Evolutionary conservation across 2,113 vertebrate species (phyloP), one percentile per base, ranked within the genome.

Genomic region (Gasterosteus nipponicus): DNA sequence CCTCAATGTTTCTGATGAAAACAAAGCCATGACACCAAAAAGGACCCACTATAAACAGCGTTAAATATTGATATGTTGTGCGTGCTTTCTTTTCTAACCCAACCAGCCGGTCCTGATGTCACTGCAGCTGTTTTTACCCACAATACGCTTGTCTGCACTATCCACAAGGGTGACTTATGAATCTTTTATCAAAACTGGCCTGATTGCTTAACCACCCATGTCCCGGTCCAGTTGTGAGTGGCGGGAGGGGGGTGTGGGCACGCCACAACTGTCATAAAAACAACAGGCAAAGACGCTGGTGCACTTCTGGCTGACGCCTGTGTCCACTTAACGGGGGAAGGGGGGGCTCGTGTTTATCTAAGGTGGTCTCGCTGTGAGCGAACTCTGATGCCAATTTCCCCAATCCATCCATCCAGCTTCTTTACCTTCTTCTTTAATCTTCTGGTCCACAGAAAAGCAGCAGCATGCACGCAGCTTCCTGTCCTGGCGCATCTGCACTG

Each of bases 121-220:
- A 86, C 65, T 33, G 64, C 77, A 2, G 75, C 74, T 64, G 68
- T 69, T 70, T 82, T 75, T 62, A 54, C 67, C 71, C 80, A 75
- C 71, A 80, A 68, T 69, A 69, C 62, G 72, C 86, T 77, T 76
- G 81, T 89, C 80, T 91, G 75, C 16, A 70, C 82, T 63, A 80
- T 79, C 71, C 87, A 82, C 81, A 57, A 71, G 57, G 73, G 82
- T 83, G 77, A 93, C 91, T 89, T 93, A 86, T 91, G 87, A 92
- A 94, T 92, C 83, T 92, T 94, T 94, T 92, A 94, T 93, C 89
- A 80, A 87, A 93, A 92, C 90, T 94, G 94, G 83, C 90, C 92
- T 91, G 92, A 93, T 94, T 94, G 94, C 92, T 88, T 92, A 93
- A 92, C 89, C 93, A 94, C 92, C 92, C 91, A 88, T 92, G 78